Percentiles rank a stretch among this genome's conserved stretches.
Conservation (phyloP, 2,113 vertebrate species). For the Mormyrus iriodes region DNA sequence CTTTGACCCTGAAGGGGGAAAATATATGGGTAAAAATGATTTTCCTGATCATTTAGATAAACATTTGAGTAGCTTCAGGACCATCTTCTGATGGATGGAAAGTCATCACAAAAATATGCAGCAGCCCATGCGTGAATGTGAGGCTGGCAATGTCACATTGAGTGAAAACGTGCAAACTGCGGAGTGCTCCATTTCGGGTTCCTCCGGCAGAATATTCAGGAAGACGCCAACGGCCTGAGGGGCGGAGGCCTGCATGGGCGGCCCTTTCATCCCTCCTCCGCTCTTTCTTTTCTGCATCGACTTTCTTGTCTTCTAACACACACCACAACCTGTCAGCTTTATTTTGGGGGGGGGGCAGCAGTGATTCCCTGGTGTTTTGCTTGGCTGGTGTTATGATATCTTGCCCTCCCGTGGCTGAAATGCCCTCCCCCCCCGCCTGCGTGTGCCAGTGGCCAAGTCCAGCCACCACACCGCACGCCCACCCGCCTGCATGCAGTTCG, state of each 20-base stretch:
- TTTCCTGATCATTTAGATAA: neutral
- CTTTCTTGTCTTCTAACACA: neutral
- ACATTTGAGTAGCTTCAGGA: neutral
- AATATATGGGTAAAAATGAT: neutral
- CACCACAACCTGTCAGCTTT: neutral
- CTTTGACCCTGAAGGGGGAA: neutral
- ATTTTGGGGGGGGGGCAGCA: constrained; percentile 3
- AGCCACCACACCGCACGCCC: neutral
- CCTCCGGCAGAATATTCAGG: neutral
- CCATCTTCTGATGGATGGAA: neutral
- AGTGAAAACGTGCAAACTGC: neutral
- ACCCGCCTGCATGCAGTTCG: neutral
- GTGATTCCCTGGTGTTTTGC: constrained; percentile 13
- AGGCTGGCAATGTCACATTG: neutral
- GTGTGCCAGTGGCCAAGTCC: neutral
- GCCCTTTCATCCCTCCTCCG: neutral
- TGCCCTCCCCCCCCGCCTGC: neutral
- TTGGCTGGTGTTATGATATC: constrained; percentile 14
- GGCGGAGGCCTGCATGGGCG: neutral
- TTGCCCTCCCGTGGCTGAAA: neutral
- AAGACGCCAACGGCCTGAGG: neutral
- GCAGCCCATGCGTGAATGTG: neutral
- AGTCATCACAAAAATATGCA: neutral
- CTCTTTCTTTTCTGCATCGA: neutral
- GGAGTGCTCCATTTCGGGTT: neutral